Evolutionary conservation across 2,888 invertebrate genomes (phyloP).

Genomic region (Drosophila putrida): DNA sequence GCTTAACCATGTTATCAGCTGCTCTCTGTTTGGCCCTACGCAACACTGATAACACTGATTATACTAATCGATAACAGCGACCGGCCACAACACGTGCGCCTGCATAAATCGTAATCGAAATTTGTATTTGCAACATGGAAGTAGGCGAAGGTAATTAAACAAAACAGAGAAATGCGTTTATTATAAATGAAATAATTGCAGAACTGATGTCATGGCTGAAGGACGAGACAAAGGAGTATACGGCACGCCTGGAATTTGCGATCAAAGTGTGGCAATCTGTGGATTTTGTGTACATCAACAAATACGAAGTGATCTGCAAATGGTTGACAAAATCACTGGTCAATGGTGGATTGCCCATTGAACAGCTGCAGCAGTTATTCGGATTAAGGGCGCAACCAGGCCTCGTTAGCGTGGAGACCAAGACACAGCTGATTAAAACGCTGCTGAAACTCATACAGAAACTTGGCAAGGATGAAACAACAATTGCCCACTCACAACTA

Average conservation of each 20-base stretch:
- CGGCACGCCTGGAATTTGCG: constrained; percentile 80
- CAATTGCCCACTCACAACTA: constrained; percentile 49
- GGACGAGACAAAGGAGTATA: constrained; percentile 72
- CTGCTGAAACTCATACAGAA: constrained; percentile 34
- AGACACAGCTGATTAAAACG: constrained; percentile 62
- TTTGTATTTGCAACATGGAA: constrained; percentile 54
- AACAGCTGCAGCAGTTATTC: constrained; percentile 46
- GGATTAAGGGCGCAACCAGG: constrained; percentile 80
- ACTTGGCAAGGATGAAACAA: no score
- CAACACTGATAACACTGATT: not conserved
- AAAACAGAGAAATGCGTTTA: no score
- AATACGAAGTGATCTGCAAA: constrained; percentile 81
- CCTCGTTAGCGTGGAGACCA: constrained; percentile 66
- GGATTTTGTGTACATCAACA: constrained; percentile 79
- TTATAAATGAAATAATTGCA: constrained; percentile 39
- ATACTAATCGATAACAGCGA: constrained; percentile 31
- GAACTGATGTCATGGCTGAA: constrained; percentile 83
- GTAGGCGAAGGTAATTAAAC: constrained; percentile 58
- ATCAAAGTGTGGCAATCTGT: constrained; percentile 84
- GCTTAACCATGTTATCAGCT: not conserved
- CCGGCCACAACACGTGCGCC: constrained; percentile 59
- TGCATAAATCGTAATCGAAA: constrained; percentile 36
- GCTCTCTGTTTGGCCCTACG: not conserved
- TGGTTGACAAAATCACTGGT: constrained; percentile 71
- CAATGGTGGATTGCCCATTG: constrained; percentile 28